Conservation (phyloP, 2,797 vertebrate species). For the Pangasius djambal region DNA sequence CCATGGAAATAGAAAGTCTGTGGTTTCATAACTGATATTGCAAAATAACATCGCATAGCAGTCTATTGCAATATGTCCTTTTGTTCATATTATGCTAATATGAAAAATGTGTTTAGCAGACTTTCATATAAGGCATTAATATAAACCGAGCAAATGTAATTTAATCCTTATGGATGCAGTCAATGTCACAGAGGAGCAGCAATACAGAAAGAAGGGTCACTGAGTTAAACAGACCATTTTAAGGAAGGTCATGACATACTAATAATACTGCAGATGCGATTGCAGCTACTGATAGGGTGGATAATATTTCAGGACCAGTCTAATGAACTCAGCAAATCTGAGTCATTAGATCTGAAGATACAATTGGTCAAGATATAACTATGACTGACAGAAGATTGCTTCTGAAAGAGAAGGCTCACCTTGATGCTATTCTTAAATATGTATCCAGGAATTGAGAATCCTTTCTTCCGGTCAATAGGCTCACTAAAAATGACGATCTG, state of each 20-base stretch:
- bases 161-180: background rate
- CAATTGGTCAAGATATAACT: background rate
- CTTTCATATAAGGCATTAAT: background rate
- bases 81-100: background rate
- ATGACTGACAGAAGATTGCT: background rate
- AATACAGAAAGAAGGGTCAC: background rate
- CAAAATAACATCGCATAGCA: background rate
- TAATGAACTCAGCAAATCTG: background rate
- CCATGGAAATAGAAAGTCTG: background rate
- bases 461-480: slow-evolving; percentile 88
- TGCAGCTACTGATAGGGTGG: slow-evolving; percentile 8
- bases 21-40: slow-evolving; percentile 7
- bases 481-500: slow-evolving; percentile 94
- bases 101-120: background rate
- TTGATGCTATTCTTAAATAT: slow-evolving; percentile 92
- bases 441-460: slow-evolving; percentile 85
- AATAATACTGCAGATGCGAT: slow-evolving; percentile 23
- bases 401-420: slow-evolving; percentile 66
- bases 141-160: background rate
- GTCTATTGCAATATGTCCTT: background rate
- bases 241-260: background rate
- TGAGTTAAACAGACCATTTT: background rate
- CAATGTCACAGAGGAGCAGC: background rate
- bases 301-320: background rate
- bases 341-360: background rate